A percentile compares a stretch with the other conserved stretches of the same genome.
Conservation (phyloP, 2,888 invertebrate species). For the Drosophila merina region DNA sequence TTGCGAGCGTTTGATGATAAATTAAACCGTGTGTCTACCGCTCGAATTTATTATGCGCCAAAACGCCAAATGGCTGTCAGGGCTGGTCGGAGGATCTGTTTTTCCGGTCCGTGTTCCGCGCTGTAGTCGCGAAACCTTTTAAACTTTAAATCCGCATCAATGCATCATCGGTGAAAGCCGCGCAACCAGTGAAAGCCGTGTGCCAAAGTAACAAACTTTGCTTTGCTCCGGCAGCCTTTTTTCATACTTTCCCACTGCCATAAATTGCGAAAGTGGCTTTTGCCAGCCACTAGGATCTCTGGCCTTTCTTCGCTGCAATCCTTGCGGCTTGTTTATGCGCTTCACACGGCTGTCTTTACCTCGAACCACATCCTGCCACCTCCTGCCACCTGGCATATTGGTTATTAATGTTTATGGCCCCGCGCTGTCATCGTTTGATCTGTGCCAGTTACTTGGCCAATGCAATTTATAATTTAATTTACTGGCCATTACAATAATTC, state of each 20-base stretch:
- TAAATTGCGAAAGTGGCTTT: constrained; percentile 72
- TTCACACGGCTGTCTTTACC: constrained; percentile 70
- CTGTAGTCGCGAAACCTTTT: constrained; percentile 73
- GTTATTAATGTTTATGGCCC: constrained; percentile 71
- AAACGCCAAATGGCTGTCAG: constrained; percentile 77
- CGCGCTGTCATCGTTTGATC: constrained; percentile 46
- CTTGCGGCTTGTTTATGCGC: constrained; percentile 69
- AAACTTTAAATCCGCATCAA: constrained; percentile 77
- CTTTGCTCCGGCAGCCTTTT: constrained; percentile 24
- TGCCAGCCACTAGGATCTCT: constrained; percentile 54
- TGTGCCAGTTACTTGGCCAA: constrained; percentile 50
- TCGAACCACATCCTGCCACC: constrained; percentile 3
- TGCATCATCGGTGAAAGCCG: constrained; percentile 69
- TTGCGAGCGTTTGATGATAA: constrained; percentile 75
- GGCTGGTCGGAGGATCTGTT: constrained; percentile 28
- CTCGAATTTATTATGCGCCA: constrained; percentile 78
- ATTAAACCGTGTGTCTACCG: constrained; percentile 74
- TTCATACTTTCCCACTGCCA: constrained; percentile 50
- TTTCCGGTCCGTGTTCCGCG: constrained; percentile 14
- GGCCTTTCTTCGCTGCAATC: constrained; percentile 37
- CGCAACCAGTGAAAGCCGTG: constrained; percentile 24
- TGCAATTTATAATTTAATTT: constrained; percentile 68
- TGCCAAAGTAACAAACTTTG: constrained; percentile 63
- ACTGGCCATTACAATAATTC: constrained; percentile 65
- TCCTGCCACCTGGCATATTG: constrained; percentile 53